Evolutionary conservation across 2,113 vertebrate genomes (phyloP).

Genomic region (Oreochromis aureus): DNA sequence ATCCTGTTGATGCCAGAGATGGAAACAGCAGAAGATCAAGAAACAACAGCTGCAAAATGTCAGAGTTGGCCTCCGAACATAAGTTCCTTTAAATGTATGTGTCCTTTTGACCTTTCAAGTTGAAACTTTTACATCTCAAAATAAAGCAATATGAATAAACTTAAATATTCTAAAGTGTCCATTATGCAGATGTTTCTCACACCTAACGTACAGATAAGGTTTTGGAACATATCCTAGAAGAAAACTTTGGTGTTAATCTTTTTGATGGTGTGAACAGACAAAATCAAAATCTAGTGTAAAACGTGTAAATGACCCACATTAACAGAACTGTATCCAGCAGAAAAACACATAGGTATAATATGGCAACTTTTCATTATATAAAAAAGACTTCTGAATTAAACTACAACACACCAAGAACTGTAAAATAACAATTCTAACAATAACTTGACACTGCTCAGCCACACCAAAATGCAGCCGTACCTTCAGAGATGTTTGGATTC

Average conservation of each 20-base stretch:
- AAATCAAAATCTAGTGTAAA: not conserved
- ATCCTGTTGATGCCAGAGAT: not conserved
- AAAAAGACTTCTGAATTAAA: not conserved
- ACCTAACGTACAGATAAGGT: not conserved
- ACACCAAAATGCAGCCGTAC: slow-evolving; percentile 8
- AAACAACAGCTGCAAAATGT: not conserved
- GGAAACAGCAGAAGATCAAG: not conserved
- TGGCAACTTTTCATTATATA: slow-evolving; percentile 24
- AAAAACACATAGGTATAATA: slow-evolving; percentile 1
- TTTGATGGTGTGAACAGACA: not conserved
- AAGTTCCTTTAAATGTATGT: not conserved
- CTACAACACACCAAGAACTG: not conserved
- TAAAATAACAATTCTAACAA: not conserved
- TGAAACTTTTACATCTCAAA: not conserved
- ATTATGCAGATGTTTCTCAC: not conserved
- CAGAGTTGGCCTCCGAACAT: not conserved
- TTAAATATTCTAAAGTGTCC: not conserved
- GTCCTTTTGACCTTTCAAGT: slow-evolving; percentile 35
- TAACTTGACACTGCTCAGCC: not conserved
- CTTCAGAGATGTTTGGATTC: not conserved
- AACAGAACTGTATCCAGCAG: not conserved
- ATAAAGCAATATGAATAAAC: not conserved
- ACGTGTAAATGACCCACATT: not conserved
- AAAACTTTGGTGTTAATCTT: slow-evolving; percentile 37
- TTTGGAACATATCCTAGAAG: not conserved